Conservation (phyloP, 2,113 vertebrate species). For the Gyps fulvus region DNA sequence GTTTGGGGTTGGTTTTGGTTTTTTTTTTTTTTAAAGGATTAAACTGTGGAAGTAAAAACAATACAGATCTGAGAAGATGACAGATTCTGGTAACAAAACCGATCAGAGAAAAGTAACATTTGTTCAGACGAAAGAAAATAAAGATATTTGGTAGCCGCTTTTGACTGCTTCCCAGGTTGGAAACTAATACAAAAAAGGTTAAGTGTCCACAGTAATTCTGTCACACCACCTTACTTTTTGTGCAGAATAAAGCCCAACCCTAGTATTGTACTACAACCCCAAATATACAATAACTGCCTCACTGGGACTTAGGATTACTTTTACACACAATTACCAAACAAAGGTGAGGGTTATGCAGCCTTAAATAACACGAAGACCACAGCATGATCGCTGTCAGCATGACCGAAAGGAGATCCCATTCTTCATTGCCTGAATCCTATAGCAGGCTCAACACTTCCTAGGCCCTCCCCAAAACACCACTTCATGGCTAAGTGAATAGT, state of each 20-base stretch:
- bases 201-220: background rate
- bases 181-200: background rate
- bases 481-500: background rate
- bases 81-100: background rate
- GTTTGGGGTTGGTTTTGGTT: background rate
- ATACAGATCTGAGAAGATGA: background rate
- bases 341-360: fast-evolving
- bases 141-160: background rate
- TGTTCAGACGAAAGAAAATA: background rate
- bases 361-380: background rate
- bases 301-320: background rate
- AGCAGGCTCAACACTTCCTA: background rate
- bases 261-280: background rate
- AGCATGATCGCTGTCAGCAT: background rate
- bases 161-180: background rate
- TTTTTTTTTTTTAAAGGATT: background rate
- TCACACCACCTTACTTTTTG: background rate
- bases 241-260: background rate
- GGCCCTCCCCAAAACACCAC: background rate
- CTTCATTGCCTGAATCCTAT: background rate
- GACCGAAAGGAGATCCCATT: background rate
- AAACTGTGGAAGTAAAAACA: background rate
- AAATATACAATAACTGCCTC: background rate
- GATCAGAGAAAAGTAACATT: background rate
- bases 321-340: background rate